A percentile compares a stretch with the other conserved stretches of the same genome.
Conservation (phyloP, 1,140 invertebrate species). For the Nilaparvata lugens region DNA sequence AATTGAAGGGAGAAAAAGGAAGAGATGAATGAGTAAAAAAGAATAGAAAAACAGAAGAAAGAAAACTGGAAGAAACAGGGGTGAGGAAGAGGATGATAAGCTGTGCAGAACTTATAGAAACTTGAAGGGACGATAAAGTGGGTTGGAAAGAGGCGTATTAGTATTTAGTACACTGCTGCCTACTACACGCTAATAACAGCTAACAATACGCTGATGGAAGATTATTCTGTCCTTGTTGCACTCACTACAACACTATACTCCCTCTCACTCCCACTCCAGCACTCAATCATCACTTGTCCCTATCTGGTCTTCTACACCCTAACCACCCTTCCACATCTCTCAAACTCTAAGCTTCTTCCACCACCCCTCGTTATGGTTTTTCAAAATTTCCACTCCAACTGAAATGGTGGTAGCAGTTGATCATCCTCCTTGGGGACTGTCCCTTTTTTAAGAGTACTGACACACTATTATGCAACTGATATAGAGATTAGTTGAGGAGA, state of each 20-base stretch:
- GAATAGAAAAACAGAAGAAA: background rate
- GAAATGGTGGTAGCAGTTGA: background rate
- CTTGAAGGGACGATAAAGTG: background rate
- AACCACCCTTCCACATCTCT: too few relatives aligned
- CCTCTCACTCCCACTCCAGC: too few relatives aligned
- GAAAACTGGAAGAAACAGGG: background rate
- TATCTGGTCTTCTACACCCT: too few relatives aligned
- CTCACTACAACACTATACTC: too few relatives aligned
- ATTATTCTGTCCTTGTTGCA: too few relatives aligned
- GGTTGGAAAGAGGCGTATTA: conserved; percentile 1
- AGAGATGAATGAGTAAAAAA: background rate
- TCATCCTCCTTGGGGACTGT: too few relatives aligned
- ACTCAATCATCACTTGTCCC: too few relatives aligned
- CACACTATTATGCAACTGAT: too few relatives aligned
- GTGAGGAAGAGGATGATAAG: background rate
- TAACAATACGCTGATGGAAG: background rate
- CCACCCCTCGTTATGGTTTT: conserved; percentile 5
- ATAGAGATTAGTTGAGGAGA: too few relatives aligned
- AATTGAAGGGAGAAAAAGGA: background rate
- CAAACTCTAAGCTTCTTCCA: background rate
- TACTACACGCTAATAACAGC: background rate
- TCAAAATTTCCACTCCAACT: background rate
- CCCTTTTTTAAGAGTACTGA: too few relatives aligned
- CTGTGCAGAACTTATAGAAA: background rate
- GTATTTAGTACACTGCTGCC: background rate